Base-by-base conservation (phyloP, 2,888 invertebrate genomes). In the Pasiphila rectangulata region DNA sequence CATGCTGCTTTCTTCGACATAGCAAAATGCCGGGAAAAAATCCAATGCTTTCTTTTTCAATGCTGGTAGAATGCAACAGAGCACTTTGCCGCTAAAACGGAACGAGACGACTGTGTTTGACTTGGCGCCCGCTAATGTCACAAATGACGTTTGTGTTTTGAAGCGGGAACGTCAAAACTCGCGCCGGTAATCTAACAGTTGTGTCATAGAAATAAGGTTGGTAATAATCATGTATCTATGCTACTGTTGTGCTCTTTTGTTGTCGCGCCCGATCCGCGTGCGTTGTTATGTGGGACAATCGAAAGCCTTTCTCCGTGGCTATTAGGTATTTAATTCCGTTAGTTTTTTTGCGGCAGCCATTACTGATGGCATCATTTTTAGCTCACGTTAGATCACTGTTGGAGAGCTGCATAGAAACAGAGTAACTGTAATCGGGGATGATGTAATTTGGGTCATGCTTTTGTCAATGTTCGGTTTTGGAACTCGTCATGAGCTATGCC, bases 241-340 rank as follows among this genome's bases (percentile, higher is more conserved):
- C 50, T 69, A 73, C 76, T 69, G 78, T 72, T 80, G 76, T 57
- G 75, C 63, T 65, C 74, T 72, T 79, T 71, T 60, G 66, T 57
- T 67, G 77, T 75, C 72, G 77, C 70, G 69, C 61, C 53, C 69
- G 72, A 75, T 79, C 83, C 81, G 87, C 86, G 82, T 85, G 85
- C 78, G 63, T 73, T 75, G 79, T 82, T 84, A 88, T 79, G 86
- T 88, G 75, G 88, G 85, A 83, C 88, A 88, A 88, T 84, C 87
- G 88, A 88, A 88, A 88, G 88, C 88, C 88, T 88, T 88, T 88
- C 88, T 88, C 88, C 82, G 75, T 68, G 76, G 76, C 71, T 74
- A 84, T 79, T 86, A 83, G 83, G 82, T 79, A 88, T 87, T 87
- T 87, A 85, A 84, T 87, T 80, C 87, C 86, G 88, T 88, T 88